Base-by-base conservation (phyloP, 1,140 invertebrate species). In the Nixonia krombeini region DNA sequence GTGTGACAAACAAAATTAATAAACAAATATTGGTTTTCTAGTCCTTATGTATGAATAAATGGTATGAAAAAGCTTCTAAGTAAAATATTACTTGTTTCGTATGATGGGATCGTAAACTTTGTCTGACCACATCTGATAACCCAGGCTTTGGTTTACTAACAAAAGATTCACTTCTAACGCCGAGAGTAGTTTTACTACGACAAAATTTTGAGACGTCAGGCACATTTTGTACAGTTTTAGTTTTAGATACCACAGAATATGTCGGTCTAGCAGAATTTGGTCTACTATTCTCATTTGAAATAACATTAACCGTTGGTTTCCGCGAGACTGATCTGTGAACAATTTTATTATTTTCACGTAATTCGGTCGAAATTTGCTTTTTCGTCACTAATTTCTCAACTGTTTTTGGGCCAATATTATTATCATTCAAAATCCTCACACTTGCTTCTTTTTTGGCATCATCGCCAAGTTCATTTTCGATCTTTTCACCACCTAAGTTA, bases 241-340 rank as follows among this genome's bases (percentile, higher is more conserved):
- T 72, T 42, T 79, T 79, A 9, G 87, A 82, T 3, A 87, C 81
- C 0, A 79, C 79, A 5, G 87, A 85, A 74, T 88, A 87, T 4
- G 86, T 83, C 7, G 81, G 75, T 51, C 74, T 77, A 10, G 59
- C 25, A 5, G 56, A 25, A 52, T 62, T 64, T 1, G 64, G 33
- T 38, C 62, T 73, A 7, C n/a, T n/a, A n/a, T 12, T 13, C 64
- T 67, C 29, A 15, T 47, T 72, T 12, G 47, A 50, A 25, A 46
- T 41, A 33, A 41, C 25, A 28, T 9, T 63, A 37, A 55, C 8
- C 33, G n/a, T n/a, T n/a, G n/a, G n/a, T n/a, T n/a, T n/a, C n/a
- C n/a, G n/a, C n/a, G n/a, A n/a, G n/a, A n/a, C n/a, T n/a, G n/a
- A n/a, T n/a, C n/a, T n/a, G n/a, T n/a, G n/a, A n/a, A n/a, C n/a